phyloP scores from a whole-genome alignment of 37 sponge, comb jelly and placozoan species.

The Eunapius fragilis region DNA sequence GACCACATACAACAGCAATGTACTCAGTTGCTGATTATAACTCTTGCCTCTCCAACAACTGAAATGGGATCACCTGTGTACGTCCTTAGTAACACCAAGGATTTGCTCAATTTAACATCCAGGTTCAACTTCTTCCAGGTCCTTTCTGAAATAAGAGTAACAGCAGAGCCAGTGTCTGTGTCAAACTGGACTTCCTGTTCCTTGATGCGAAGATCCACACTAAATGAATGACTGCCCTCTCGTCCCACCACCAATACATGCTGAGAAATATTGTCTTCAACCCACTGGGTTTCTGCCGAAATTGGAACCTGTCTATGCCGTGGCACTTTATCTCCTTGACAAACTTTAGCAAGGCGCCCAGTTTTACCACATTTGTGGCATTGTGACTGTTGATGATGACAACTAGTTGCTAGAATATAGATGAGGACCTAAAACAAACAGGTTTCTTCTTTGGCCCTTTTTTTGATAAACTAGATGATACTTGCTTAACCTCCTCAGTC shows the following conservation, averaged over 20 bases:
- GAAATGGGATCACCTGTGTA: too few species aligned
- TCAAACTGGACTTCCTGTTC: not conserved
- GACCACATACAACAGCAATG: constrained; percentile 4
- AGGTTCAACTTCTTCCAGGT: not conserved
- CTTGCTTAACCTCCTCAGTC: not conserved
- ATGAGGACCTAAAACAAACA: not conserved
- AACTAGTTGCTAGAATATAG: too few species aligned
- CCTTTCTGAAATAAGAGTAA: not conserved
- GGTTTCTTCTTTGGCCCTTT: not conserved
- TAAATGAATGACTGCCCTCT: too few species aligned
- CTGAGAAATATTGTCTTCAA: too few species aligned
- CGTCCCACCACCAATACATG: too few species aligned
- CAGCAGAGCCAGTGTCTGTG: constrained; percentile 9
- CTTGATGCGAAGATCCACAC: not conserved
- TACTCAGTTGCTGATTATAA: too few species aligned
- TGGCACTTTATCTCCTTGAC: not conserved
- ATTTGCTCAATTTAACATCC: too few species aligned
- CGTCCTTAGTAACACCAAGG: too few species aligned
- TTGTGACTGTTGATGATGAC: not conserved
- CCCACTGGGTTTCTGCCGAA: too few species aligned
- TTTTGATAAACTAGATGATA: not conserved
- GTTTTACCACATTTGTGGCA: not conserved
- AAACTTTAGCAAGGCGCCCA: not conserved
- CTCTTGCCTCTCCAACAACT: too few species aligned
- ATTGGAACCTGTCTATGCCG: too few species aligned